These are phyloP conservation scores for Atethmia centrago DNA, from an alignment of 2,888 invertebrate genomes.

Conservation along the genomic window DNA sequence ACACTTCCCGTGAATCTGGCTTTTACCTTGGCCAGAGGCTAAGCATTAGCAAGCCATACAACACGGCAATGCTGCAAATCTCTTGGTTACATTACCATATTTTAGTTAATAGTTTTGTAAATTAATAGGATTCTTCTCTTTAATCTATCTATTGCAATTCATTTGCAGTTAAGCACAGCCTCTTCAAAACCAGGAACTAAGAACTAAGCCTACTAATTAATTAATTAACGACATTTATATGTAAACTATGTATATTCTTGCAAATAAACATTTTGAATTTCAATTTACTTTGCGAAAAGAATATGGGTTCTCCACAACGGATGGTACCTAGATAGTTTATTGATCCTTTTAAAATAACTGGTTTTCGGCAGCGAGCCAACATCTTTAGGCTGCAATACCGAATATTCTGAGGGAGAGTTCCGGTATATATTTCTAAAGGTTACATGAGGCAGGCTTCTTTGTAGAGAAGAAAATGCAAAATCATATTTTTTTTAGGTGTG, in stretches of 20 bases:
- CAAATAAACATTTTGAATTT: too few relatives aligned
- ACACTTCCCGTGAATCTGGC: too few relatives aligned
- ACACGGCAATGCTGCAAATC: too few relatives aligned
- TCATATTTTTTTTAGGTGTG: not conserved
- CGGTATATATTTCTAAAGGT: conserved; percentile 2
- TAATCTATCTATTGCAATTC: not conserved
- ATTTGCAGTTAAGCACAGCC: not conserved
- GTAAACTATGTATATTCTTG: too few relatives aligned
- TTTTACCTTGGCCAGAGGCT: too few relatives aligned
- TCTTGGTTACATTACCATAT: too few relatives aligned
- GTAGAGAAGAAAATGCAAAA: not conserved
- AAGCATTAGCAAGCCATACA: too few relatives aligned
- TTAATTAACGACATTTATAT: too few relatives aligned
- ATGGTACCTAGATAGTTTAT: conserved; percentile 28
- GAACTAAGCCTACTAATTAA: too few relatives aligned
- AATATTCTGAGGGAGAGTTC: conserved; percentile 27
- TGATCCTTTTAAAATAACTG: conserved; percentile 48
- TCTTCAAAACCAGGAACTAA: conserved; percentile 1
- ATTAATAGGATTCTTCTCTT: too few relatives aligned
- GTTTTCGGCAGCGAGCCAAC: conserved; percentile 47
- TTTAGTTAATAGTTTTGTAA: too few relatives aligned
- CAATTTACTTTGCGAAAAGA: too few relatives aligned
- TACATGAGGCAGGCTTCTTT: not conserved
- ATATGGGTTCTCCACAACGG: not conserved
- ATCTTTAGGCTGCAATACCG: conserved; percentile 17